These are phyloP conservation scores for Steinernema feltiae DNA, from an alignment of 1,140 invertebrate genomes.

Conservation along the genomic window DNA sequence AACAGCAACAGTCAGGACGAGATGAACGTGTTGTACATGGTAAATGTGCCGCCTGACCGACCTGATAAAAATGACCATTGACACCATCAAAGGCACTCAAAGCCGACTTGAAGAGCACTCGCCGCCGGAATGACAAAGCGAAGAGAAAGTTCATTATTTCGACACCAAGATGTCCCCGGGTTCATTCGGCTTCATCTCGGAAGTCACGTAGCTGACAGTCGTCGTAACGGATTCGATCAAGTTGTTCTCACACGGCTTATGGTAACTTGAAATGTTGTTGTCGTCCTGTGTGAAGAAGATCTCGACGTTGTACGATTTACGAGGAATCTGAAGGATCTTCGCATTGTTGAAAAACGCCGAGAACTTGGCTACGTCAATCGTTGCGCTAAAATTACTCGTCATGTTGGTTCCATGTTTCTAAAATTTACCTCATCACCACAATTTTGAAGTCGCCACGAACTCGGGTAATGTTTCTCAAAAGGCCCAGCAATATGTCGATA, in stretches of 20 bases:
- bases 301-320: slow-evolving; percentile 72
- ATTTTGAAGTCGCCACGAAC: slow-evolving; percentile 88
- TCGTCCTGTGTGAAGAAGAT: slow-evolving; percentile 97
- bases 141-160: too few species aligned
- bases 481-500: slow-evolving; percentile 62
- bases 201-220: slow-evolving; percentile 76
- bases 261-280: neutral
- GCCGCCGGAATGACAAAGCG: too few species aligned
- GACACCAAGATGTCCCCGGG: slow-evolving; percentile 82
- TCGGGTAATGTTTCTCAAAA: slow-evolving; percentile 72
- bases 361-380: slow-evolving; percentile 75
- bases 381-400: slow-evolving; percentile 78
- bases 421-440: slow-evolving; percentile 64
- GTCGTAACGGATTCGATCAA: slow-evolving; percentile 65
- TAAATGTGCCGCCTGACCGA: too few species aligned
- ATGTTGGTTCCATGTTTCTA: neutral
- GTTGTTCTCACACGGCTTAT: neutral
- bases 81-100: too few species aligned
- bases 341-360: slow-evolving; percentile 84
- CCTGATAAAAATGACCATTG: too few species aligned
- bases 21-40: too few species aligned
- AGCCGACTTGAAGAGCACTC: too few species aligned
- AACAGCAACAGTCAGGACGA: too few species aligned
- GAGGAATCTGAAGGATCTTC: slow-evolving; percentile 90
- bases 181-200: slow-evolving; percentile 75